phyloP scores from a whole-genome alignment of 2,888 invertebrate genomes.

The Pseudococcus viburni region DNA sequence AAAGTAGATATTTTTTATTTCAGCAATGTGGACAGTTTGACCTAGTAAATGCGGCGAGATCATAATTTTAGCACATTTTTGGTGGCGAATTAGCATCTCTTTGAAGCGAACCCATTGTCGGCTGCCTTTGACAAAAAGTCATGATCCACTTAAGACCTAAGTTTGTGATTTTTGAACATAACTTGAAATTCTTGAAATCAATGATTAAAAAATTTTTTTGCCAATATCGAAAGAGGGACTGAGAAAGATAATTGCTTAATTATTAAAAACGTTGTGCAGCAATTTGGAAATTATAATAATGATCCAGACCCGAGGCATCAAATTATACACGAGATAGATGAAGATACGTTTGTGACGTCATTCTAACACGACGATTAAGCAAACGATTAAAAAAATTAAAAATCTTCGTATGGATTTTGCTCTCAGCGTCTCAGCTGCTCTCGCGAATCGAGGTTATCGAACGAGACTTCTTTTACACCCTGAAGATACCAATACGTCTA shows the following conservation, averaged over 20 bases:
- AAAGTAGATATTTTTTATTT: background rate
- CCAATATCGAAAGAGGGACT: background rate
- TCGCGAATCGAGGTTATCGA: background rate
- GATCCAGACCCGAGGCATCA: background rate
- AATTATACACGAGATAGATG: background rate
- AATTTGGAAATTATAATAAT: background rate
- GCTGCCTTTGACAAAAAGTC: too few relatives aligned
- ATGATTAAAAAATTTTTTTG: background rate
- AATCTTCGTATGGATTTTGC: background rate
- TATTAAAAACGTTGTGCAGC: background rate
- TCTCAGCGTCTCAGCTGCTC: background rate
- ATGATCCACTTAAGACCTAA: too few relatives aligned
- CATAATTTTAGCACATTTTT: background rate
- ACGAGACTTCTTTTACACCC: background rate
- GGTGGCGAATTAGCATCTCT: background rate
- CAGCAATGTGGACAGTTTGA: constrained; percentile 1
- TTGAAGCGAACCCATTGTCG: too few relatives aligned
- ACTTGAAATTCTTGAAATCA: too few relatives aligned
- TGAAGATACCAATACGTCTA: too few relatives aligned
- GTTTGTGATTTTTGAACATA: too few relatives aligned
- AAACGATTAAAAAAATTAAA: background rate
- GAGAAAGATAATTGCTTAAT: background rate
- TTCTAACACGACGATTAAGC: background rate
- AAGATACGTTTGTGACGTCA: background rate
- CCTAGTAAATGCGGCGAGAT: background rate